A percentile compares a stretch with the other conserved stretches of the same genome.
Evolutionary conservation across 2,797 vertebrate species (phyloP).

Genomic region (Galaxias olidus): DNA sequence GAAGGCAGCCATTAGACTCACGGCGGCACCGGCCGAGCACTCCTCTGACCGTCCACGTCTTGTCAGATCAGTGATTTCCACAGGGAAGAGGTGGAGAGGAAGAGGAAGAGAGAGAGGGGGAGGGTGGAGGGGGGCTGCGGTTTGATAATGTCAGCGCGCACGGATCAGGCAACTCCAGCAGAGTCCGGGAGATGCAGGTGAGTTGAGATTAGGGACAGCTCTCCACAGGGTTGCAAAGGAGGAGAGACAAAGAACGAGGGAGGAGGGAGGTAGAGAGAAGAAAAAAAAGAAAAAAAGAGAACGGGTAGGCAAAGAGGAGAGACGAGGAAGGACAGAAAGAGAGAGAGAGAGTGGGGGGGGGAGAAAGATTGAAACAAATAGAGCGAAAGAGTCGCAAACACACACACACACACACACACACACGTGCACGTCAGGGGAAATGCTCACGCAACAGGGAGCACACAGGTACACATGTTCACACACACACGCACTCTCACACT

Average conservation of each 20-base stretch:
- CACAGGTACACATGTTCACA: too few species aligned
- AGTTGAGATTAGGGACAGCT: not conserved
- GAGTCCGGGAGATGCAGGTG: not conserved
- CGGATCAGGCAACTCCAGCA: too few species aligned
- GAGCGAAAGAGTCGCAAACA: slow-evolving; percentile 3
- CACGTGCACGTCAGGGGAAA: not conserved
- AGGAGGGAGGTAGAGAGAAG: not conserved
- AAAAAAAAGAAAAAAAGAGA: too few species aligned
- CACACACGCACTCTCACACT: not conserved
- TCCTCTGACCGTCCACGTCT: slow-evolving; percentile 47
- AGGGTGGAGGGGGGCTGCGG: not conserved
- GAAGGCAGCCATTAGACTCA: too few species aligned
- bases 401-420: not conserved
- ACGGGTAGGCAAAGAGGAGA: too few species aligned
- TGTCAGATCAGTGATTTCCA: slow-evolving; percentile 24
- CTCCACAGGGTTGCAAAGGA: not conserved
- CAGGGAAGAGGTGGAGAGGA: not conserved
- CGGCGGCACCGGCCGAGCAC: slow-evolving; percentile 21
- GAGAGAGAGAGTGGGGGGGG: not conserved
- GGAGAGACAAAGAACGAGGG: slow-evolving; percentile 6
- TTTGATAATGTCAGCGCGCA: not conserved
- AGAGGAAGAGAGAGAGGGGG: not conserved
- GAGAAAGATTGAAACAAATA: not conserved
- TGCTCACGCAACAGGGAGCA: too few species aligned
- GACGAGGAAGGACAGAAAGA: not conserved